Evolutionary conservation across 2,797 vertebrate genomes (phyloP).

Genomic region (Leptodactylus fallax): DNA sequence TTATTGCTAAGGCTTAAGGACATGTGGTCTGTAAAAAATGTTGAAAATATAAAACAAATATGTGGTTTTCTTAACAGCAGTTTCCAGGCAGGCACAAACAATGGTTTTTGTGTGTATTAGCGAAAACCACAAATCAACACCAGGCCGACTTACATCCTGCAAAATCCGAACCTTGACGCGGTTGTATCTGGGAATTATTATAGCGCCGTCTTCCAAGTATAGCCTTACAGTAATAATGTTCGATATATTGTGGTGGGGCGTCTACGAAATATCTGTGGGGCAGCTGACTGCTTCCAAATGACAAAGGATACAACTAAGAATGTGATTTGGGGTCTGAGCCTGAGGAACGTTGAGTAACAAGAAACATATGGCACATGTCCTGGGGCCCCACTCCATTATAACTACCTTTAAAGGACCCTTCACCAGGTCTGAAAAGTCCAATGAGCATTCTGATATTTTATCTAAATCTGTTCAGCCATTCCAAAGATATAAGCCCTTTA

Average conservation of each 20-base stretch:
- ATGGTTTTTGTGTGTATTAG: slow-evolving; percentile 37
- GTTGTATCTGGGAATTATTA: slow-evolving; percentile 16
- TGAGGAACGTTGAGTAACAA: background rate
- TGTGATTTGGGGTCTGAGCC: no score
- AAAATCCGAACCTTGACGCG: background rate
- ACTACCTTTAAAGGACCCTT: no score
- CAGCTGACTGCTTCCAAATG: background rate
- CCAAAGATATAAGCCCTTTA: no score
- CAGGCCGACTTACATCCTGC: slow-evolving; percentile 34
- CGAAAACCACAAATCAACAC: slow-evolving; percentile 51
- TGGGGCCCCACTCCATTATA: no score
- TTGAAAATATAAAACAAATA: slow-evolving; percentile 42
- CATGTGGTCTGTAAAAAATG: slow-evolving; percentile 42
- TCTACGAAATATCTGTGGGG: background rate
- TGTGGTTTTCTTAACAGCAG: slow-evolving; percentile 55
- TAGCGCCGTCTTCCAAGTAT: background rate
- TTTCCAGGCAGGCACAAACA: slow-evolving; percentile 44
- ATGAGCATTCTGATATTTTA: no score
- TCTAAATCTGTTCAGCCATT: no score
- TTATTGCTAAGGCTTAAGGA: background rate
- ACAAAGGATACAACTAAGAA: background rate
- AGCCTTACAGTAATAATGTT: slow-evolving; percentile 1
- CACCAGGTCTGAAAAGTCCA: no score
- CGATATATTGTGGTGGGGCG: background rate
- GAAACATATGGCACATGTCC: no score